Base-by-base conservation (phyloP, 2,888 invertebrate species). In the Ormyrus rosae region DNA sequence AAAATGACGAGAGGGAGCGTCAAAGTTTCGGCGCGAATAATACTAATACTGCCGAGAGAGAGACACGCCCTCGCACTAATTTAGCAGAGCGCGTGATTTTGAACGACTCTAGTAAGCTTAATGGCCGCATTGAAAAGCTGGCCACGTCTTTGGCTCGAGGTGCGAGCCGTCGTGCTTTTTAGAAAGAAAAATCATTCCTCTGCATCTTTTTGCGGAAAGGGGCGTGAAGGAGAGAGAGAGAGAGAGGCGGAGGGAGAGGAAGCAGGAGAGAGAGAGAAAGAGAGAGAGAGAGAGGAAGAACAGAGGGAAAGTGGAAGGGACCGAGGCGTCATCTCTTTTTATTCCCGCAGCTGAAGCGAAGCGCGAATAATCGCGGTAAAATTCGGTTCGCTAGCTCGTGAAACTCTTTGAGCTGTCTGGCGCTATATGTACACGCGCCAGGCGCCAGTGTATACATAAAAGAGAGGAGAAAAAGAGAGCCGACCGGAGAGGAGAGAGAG, bases 311-410 rank as follows among this genome's bases (percentile, higher is more conserved):
- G 34, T 34, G n/a, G 9, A n/a, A 51, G 58, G n/a, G 60, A 34
- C 34, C 34, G 34, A 69, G 51, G 71, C 71, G 45, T 58, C 55
- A 61, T 64, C 45, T 78, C 60, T 75, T 75, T 70, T 67, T 61
- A 76, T 67, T 75, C 45, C 34, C n/a, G 67, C 34, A 61, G 55
- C 45, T 72, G 63, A 72, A 69, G 61, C 73, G 68, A 77, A 73
- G 72, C 68, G 69, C 58, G 61, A 75, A 80, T 75, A 80, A 80
- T 71, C 75, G 65, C 64, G 58, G 73, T 69, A 58, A 81, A 81
- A 81, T 81, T 81, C 81, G 77, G 81, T 81, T 81, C 81, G 77
- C 77, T 81, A 81, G 81, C 68, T 81, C 77, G 81, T 80, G 69
- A 81, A 81, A 77, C 77, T 77, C 77, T 71, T 81, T 81, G 78